Evolutionary conservation across 2,888 invertebrate species (phyloP).

Genomic region (Parnassius smintheus): DNA sequence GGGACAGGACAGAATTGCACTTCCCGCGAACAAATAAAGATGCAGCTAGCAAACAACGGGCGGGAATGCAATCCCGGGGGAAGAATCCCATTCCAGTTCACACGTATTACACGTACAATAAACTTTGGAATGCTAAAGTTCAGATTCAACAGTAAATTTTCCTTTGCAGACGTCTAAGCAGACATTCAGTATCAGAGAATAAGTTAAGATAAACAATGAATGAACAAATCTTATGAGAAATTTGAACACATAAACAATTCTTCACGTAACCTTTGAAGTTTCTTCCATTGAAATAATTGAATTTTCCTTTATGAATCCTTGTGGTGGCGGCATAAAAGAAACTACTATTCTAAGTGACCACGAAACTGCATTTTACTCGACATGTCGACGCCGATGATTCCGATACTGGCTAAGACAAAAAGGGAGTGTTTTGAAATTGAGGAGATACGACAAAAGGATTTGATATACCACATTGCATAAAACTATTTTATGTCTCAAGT

Average conservation of each 20-base stretch:
- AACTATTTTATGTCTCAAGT: no score
- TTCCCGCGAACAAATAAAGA: slow-evolving; percentile 34
- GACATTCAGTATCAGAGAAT: slow-evolving; percentile 23
- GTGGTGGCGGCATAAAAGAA: no score
- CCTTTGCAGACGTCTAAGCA: slow-evolving; percentile 25
- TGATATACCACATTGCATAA: no score
- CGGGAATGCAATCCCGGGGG: slow-evolving; percentile 44
- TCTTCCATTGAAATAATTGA: no score
- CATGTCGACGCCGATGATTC: no score
- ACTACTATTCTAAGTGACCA: no score
- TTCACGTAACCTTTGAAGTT: background rate
- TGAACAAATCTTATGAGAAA: slow-evolving; percentile 11
- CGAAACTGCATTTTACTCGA: no score
- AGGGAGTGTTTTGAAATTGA: no score
- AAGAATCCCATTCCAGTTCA: slow-evolving; percentile 36
- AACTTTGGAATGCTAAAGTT: slow-evolving; percentile 38
- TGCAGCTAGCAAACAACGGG: slow-evolving; percentile 32
- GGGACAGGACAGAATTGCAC: slow-evolving; percentile 29
- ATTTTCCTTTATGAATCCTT: no score
- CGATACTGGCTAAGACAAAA: no score
- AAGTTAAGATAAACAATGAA: slow-evolving; percentile 26
- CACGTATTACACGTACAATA: slow-evolving; percentile 35
- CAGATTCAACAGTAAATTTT: slow-evolving; percentile 29
- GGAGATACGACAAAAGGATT: no score
- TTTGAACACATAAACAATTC: slow-evolving; percentile 11